Evolutionary conservation across 2,888 invertebrate genomes (phyloP).

Genomic region (Zygaena filipendulae): DNA sequence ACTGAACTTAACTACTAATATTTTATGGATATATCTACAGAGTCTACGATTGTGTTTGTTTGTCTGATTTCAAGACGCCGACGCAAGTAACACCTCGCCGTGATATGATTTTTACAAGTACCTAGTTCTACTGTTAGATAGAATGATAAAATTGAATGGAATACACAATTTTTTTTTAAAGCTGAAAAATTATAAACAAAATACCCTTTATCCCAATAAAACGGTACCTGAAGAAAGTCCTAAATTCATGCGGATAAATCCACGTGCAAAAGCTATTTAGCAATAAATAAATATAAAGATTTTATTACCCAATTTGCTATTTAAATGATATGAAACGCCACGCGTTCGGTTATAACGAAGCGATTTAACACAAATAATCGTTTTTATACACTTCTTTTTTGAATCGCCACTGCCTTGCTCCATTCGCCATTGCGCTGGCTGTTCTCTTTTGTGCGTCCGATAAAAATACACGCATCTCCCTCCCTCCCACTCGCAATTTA

Average conservation of each 20-base stretch:
- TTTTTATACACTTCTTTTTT: slow-evolving; percentile 30
- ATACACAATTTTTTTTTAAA: too few species aligned
- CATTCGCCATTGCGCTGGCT: slow-evolving; percentile 37
- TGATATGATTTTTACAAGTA: too few species aligned
- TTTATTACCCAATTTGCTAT: slow-evolving; percentile 55
- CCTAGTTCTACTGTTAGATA: too few species aligned
- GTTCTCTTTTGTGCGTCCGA: slow-evolving; percentile 20
- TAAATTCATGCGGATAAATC: too few species aligned
- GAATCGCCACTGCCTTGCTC: slow-evolving; percentile 32
- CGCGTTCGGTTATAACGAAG: slow-evolving; percentile 36
- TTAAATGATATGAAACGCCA: slow-evolving; percentile 41
- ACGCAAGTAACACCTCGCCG: too few species aligned
- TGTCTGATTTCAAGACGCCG: too few species aligned
- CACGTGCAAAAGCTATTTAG: too few species aligned
- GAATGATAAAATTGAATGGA: too few species aligned
- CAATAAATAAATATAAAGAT: slow-evolving; percentile 43
- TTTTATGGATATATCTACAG: too few species aligned
- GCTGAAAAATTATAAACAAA: neutral
- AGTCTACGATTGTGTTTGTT: too few species aligned
- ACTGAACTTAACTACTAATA: too few species aligned
- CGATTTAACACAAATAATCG: slow-evolving; percentile 52
- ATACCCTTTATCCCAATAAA: neutral
- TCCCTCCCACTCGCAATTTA: slow-evolving; percentile 13
- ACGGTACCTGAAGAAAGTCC: too few species aligned
- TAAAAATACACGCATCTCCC: slow-evolving; percentile 21